Conservation (phyloP, 2,888 invertebrate species). For the Zygaena filipendulae region DNA sequence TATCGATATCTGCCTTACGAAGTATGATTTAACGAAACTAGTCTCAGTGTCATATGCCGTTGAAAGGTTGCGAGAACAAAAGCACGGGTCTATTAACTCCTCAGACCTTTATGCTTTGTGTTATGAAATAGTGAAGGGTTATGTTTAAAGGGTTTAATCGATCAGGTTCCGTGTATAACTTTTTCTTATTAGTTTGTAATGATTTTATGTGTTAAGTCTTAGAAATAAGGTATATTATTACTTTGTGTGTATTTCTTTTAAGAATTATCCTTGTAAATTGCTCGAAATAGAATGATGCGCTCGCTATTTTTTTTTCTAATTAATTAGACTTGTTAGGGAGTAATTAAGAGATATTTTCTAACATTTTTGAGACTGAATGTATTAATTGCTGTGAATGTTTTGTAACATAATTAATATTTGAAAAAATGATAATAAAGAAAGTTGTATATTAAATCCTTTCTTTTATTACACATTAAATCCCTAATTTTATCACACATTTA, state of each 20-base stretch:
- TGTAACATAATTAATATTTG: background rate
- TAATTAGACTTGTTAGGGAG: conserved; percentile 5
- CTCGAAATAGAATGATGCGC: conserved; percentile 5
- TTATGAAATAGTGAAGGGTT: conserved; percentile 1
- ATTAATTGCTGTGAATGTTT: conserved; percentile 3
- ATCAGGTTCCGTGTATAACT: conserved; percentile 1
- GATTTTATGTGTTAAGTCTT: too few relatives aligned
- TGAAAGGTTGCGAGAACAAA: conserved; percentile 3
- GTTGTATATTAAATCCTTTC: conserved; percentile 2
- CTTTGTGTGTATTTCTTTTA: conserved; percentile 4
- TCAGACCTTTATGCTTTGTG: conserved; percentile 4
- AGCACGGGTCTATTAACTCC: conserved; percentile 5
- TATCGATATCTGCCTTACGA: too few relatives aligned
- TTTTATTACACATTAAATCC: conserved; percentile 2
- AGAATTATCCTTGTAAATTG: conserved; percentile 4
- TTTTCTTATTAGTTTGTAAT: conserved; percentile 5
- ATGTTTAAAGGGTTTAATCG: conserved; percentile 3
- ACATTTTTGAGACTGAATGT: conserved; percentile 5
- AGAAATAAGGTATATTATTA: too few relatives aligned
- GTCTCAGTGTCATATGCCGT: conserved; percentile 1
- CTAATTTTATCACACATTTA: too few relatives aligned
- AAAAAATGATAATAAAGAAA: background rate
- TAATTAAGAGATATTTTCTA: conserved; percentile 4
- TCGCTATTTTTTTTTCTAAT: conserved; percentile 3
- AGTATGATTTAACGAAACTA: conserved; percentile 3